These are phyloP conservation scores for Raja brachyura DNA, from an alignment of 2,113 vertebrate species.

Conservation along the genomic window DNA sequence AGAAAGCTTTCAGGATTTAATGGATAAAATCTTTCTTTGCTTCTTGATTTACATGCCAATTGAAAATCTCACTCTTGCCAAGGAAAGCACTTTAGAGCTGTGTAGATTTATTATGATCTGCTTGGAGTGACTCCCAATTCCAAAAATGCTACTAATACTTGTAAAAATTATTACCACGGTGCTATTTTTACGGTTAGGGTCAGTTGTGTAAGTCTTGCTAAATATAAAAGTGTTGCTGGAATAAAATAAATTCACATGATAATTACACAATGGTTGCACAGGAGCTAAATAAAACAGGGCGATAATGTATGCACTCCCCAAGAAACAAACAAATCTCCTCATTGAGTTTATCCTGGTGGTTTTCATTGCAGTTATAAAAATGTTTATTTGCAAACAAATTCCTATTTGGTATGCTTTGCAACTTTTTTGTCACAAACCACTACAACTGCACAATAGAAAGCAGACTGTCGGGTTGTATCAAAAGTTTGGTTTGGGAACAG, in stretches of 20 bases:
- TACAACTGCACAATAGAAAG: too few species aligned
- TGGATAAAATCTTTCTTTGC: background rate
- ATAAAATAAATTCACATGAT: background rate
- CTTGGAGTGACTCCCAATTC: constrained; percentile 1
- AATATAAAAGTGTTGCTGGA: background rate
- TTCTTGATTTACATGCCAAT: background rate
- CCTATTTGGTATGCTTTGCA: too few species aligned
- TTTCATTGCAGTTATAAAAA: background rate
- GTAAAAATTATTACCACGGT: constrained; percentile 26
- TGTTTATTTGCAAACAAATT: background rate
- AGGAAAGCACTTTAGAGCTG: constrained; percentile 33
- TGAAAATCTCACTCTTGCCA: constrained; percentile 10
- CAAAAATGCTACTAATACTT: constrained; percentile 36
- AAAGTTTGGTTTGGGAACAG: too few species aligned
- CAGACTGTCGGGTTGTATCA: too few species aligned
- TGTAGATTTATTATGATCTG: constrained; percentile 33
- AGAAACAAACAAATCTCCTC: background rate
- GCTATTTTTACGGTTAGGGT: constrained; percentile 14
- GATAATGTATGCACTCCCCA: background rate
- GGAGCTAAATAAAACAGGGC: background rate
- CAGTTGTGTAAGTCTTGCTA: constrained; percentile 6
- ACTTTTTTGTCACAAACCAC: too few species aligned
- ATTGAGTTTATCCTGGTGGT: background rate
- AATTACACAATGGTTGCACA: background rate
- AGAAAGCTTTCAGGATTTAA: background rate